phyloP scores from a whole-genome alignment of 2,888 invertebrate genomes.

The Erpobdella octoculata region DNA sequence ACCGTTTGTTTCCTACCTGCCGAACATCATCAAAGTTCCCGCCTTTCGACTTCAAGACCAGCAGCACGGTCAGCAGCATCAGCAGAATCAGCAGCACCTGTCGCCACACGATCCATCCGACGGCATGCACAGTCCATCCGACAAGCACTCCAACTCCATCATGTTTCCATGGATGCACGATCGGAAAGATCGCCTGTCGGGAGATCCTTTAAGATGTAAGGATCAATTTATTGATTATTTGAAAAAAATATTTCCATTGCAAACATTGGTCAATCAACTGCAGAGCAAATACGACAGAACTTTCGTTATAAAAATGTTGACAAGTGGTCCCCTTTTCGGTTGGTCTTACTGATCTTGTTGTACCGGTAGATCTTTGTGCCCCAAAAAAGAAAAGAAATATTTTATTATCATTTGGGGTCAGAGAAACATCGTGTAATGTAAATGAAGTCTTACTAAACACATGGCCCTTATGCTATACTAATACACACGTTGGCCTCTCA shows the following conservation, averaged over 20 bases:
- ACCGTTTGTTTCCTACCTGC: conserved; percentile 6
- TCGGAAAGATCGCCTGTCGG: conserved; percentile 45
- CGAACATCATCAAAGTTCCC: conserved; percentile 16
- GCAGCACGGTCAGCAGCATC: neutral
- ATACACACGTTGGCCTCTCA: too few relatives aligned
- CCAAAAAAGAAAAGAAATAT: too few relatives aligned
- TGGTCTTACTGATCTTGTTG: too few relatives aligned
- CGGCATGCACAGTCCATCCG: neutral
- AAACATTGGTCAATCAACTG: neutral
- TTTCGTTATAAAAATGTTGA: neutral
- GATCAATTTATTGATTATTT: neutral
- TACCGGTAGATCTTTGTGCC: too few relatives aligned
- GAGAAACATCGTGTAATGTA: too few relatives aligned
- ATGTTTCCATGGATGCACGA: conserved; percentile 48
- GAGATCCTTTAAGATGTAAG: conserved; percentile 32
- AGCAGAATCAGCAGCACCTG: neutral
- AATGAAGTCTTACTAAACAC: too few relatives aligned
- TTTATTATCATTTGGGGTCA: too few relatives aligned
- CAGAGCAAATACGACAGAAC: neutral
- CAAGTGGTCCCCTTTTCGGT: neutral
- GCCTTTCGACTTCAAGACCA: conserved; percentile 16
- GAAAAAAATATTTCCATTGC: neutral
- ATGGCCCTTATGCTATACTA: too few relatives aligned
- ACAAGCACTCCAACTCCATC: conserved; percentile 14
- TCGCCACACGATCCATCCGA: neutral